A percentile compares a stretch with the other conserved stretches of the same genome.
phyloP scores from a whole-genome alignment of 2,888 invertebrate genomes.

The Chalcis sispes region DNA sequence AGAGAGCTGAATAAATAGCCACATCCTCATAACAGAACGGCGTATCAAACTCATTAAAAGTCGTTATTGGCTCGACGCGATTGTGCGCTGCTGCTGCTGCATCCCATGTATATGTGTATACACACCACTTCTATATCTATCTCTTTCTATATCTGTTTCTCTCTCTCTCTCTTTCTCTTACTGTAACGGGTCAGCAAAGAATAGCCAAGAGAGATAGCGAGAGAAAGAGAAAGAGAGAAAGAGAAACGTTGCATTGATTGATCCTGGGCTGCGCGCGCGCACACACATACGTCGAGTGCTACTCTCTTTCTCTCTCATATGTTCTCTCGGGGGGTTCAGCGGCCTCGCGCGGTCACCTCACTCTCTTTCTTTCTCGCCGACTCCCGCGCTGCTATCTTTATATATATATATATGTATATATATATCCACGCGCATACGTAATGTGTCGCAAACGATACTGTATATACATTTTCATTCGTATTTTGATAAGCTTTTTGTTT shows the following conservation, averaged over 20 bases:
- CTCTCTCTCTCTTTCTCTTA: conserved; percentile 1
- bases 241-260: conserved; percentile 47
- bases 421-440: too few relatives aligned
- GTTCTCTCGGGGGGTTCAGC: conserved; percentile 44
- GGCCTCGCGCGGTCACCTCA: conserved; percentile 44
- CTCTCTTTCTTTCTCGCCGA: too few relatives aligned
- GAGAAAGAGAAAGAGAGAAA: conserved; percentile 10
- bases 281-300: too few relatives aligned
- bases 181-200: conserved; percentile 33
- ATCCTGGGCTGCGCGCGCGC: conserved; percentile 16
- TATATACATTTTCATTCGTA: too few relatives aligned
- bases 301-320: neutral
- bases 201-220: conserved; percentile 25
- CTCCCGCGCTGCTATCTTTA: neutral
- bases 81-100: conserved; percentile 56
- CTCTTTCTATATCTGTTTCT: neutral
- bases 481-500: too few relatives aligned
- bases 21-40: conserved; percentile 76
- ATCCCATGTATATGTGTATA: too few relatives aligned
- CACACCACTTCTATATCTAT: too few relatives aligned
- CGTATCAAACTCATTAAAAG: conserved; percentile 73
- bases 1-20: conserved; percentile 70
- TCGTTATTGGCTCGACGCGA: conserved; percentile 68
- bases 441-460: too few relatives aligned
- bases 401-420: neutral